Evolutionary conservation across 2,797 vertebrate species (phyloP).

Genomic region (Amblyraja radiata): DNA sequence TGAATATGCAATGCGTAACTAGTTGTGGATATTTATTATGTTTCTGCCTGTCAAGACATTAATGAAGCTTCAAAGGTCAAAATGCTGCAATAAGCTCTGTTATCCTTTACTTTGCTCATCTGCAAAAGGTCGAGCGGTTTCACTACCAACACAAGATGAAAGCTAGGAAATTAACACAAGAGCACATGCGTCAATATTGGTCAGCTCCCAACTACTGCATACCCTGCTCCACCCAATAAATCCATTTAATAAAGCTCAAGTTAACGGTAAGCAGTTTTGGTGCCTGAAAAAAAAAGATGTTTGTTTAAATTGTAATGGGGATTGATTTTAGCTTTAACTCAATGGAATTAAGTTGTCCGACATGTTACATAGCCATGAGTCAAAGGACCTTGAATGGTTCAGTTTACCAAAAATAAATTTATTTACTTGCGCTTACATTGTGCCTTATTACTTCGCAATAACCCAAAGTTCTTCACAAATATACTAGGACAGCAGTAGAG

Average conservation of each 20-base stretch:
- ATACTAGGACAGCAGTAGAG: too few relatives aligned
- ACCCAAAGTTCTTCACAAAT: not conserved
- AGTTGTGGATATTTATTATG: not conserved
- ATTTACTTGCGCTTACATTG: not conserved
- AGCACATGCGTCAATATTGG: not conserved
- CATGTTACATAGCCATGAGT: not conserved
- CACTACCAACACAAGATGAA: not conserved
- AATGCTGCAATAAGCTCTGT: conserved; percentile 10
- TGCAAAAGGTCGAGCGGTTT: not conserved
- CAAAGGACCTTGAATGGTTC: not conserved
- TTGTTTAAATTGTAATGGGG: not conserved
- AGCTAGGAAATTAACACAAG: not conserved
- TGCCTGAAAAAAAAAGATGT: not conserved
- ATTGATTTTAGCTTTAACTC: not conserved
- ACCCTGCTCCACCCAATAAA: not conserved
- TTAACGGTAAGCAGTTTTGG: not conserved
- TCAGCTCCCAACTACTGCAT: not conserved
- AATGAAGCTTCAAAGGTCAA: conserved; percentile 25
- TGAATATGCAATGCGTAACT: not conserved
- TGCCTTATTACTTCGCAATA: not conserved
- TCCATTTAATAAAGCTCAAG: not conserved
- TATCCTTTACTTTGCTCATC: not conserved
- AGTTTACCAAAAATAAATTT: not conserved
- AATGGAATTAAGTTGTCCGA: not conserved
- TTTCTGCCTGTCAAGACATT: conserved; percentile 4